Evolutionary conservation across 2,113 vertebrate species (phyloP).

Genomic region (Sinocyclocheilus grahami): DNA sequence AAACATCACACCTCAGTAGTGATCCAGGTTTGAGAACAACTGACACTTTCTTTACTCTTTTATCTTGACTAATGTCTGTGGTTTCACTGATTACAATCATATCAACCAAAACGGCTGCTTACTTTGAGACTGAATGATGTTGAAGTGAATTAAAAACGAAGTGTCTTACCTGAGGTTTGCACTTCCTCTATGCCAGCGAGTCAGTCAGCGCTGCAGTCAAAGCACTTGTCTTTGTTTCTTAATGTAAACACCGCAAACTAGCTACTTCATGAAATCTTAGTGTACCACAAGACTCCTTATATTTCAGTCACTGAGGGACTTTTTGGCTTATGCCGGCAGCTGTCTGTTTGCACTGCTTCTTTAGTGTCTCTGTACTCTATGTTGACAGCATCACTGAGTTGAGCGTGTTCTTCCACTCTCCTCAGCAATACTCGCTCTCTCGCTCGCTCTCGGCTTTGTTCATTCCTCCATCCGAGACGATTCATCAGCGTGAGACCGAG

Average conservation of each 20-base stretch:
- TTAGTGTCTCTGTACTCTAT: constrained; percentile 15
- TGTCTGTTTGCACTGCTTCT: constrained; percentile 18
- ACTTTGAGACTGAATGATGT: not conserved
- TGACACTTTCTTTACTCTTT: not conserved
- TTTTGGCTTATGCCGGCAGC: not conserved
- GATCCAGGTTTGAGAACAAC: not conserved
- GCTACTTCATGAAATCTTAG: constrained; percentile 15
- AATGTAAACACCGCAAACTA: constrained; percentile 29
- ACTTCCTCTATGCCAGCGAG: not conserved
- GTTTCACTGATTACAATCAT: not conserved
- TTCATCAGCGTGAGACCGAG: constrained; percentile 53
- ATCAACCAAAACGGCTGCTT: not conserved
- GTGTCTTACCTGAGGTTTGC: constrained; percentile 39
- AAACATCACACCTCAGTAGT: not conserved
- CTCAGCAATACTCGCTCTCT: constrained; percentile 34
- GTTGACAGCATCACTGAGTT: constrained; percentile 69
- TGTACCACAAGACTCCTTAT: not conserved
- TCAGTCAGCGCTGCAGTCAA: not conserved
- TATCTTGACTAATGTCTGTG: not conserved
- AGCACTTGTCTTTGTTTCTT: constrained; percentile 29
- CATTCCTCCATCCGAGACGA: constrained; percentile 68
- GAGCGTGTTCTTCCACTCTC: constrained; percentile 64
- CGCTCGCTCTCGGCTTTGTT: constrained; percentile 70
- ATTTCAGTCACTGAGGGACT: not conserved
- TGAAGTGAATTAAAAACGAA: not conserved